These are phyloP conservation scores for Bombus soroeensis DNA, from an alignment of 1,140 invertebrate species.

Conservation along the genomic window DNA sequence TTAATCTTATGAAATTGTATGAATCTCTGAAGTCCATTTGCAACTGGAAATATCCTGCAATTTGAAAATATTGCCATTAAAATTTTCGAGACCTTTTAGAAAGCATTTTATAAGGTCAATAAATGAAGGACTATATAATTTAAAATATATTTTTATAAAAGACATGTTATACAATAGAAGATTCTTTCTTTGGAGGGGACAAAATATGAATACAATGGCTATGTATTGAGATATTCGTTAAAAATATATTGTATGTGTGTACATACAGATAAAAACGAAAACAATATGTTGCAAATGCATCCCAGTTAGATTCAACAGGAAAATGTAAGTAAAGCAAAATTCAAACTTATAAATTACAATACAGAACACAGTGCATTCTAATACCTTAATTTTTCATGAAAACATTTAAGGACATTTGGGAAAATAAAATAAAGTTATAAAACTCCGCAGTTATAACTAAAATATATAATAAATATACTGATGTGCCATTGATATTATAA, in stretches of 20 bases:
- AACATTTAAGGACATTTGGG: slow-evolving; percentile 30
- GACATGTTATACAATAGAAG: slow-evolving; percentile 25
- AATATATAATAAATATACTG: slow-evolving; percentile 3
- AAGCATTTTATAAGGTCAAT: neutral
- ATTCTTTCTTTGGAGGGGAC: slow-evolving; percentile 72
- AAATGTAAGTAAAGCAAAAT: slow-evolving; percentile 77
- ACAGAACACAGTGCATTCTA: slow-evolving; percentile 71
- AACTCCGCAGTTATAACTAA: slow-evolving; percentile 26
- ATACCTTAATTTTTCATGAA: slow-evolving; percentile 29
- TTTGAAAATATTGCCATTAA: slow-evolving; percentile 76
- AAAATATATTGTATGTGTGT: slow-evolving; percentile 53
- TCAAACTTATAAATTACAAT: slow-evolving; percentile 60
- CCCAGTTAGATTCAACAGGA: slow-evolving; percentile 80
- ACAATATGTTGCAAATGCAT: slow-evolving; percentile 83
- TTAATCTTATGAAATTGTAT: slow-evolving; percentile 49
- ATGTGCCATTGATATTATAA: neutral
- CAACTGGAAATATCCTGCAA: slow-evolving; percentile 81
- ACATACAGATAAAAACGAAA: slow-evolving; percentile 57
- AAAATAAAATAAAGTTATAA: slow-evolving; percentile 21
- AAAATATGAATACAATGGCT: slow-evolving; percentile 82
- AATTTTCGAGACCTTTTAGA: slow-evolving; percentile 31
- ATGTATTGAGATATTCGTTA: slow-evolving; percentile 55
- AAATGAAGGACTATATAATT: slow-evolving; percentile 19
- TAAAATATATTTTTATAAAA: slow-evolving; percentile 22
- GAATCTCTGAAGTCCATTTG: slow-evolving; percentile 82